Conservation (phyloP, 1,140 invertebrate species). For the Piezodorus guildinii region DNA sequence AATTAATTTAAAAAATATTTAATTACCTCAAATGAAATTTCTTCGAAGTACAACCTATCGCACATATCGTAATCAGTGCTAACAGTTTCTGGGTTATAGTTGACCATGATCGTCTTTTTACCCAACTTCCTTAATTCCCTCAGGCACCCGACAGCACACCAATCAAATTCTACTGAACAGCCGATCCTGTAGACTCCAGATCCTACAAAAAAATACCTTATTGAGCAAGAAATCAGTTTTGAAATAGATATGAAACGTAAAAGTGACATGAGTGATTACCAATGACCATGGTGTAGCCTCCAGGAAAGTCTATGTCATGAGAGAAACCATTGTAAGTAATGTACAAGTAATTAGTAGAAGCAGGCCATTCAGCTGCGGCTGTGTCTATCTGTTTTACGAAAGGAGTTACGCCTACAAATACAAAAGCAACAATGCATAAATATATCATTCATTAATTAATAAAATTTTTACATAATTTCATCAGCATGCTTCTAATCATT, state of each 20-base stretch:
- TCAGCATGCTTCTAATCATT: too few species aligned
- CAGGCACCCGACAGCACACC: slow-evolving; percentile 96
- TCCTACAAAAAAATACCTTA: slow-evolving; percentile 35
- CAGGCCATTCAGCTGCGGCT: slow-evolving; percentile 98
- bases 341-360: slow-evolving; percentile 95
- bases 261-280: slow-evolving; percentile 35
- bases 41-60: slow-evolving; percentile 96
- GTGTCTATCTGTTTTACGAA: slow-evolving; percentile 98
- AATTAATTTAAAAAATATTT: neutral
- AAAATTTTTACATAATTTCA: too few species aligned
- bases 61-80: slow-evolving; percentile 99
- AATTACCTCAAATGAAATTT: slow-evolving; percentile 89
- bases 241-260: neutral
- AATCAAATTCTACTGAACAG: slow-evolving; percentile 98
- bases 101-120: slow-evolving; percentile 94
- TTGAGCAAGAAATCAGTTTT: neutral
- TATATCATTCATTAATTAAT: too few species aligned
- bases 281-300: slow-evolving; percentile 70
- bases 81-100: slow-evolving; percentile 99
- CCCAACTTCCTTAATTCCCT: slow-evolving; percentile 75
- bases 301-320: slow-evolving; percentile 77
- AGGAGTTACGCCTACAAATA: slow-evolving; percentile 50
- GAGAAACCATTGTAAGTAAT: slow-evolving; percentile 84
- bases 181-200: slow-evolving; percentile 98
- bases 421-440: neutral